Evolutionary conservation across 2,113 vertebrate genomes (phyloP).

Genomic region (Rhinopomastus cyanomelas): DNA sequence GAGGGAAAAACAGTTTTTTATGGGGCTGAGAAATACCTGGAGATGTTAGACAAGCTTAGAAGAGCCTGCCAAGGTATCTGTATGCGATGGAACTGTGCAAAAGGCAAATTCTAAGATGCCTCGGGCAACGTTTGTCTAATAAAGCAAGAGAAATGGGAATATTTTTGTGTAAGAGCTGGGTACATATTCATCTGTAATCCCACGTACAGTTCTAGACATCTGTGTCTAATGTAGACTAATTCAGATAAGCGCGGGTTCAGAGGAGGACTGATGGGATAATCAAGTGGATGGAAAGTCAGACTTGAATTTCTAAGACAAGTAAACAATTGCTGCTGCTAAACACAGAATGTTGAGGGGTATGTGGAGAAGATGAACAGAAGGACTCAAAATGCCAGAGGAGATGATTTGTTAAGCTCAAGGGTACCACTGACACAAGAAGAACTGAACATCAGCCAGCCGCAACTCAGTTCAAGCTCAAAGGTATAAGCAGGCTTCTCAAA

Average conservation of each 20-base stretch:
- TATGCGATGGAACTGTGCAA: background rate
- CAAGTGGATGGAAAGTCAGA: background rate
- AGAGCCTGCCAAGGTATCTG: background rate
- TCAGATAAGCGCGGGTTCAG: background rate
- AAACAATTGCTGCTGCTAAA: conserved; percentile 19
- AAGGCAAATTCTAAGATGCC: background rate
- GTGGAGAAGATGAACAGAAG: conserved; percentile 21
- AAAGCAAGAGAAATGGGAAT: conserved; percentile 33
- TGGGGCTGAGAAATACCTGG: background rate
- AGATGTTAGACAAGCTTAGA: background rate
- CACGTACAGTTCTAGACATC: background rate
- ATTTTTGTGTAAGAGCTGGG: background rate
- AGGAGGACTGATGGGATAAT: background rate
- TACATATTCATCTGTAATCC: background rate
- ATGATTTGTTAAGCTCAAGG: conserved; percentile 29
- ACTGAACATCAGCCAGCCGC: background rate
- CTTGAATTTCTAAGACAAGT: background rate
- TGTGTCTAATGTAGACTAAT: background rate
- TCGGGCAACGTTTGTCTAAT: background rate
- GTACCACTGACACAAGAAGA: background rate
- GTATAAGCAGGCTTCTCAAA: background rate
- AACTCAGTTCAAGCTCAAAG: conserved; percentile 17
- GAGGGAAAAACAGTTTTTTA: background rate
- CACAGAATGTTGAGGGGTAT: background rate
- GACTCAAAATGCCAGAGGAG: conserved; percentile 13